Evolutionary conservation across 2,888 invertebrate species (phyloP), one percentile per base, ranked within the genome.

Genomic region (Caenorhabditis macrosperma): DNA sequence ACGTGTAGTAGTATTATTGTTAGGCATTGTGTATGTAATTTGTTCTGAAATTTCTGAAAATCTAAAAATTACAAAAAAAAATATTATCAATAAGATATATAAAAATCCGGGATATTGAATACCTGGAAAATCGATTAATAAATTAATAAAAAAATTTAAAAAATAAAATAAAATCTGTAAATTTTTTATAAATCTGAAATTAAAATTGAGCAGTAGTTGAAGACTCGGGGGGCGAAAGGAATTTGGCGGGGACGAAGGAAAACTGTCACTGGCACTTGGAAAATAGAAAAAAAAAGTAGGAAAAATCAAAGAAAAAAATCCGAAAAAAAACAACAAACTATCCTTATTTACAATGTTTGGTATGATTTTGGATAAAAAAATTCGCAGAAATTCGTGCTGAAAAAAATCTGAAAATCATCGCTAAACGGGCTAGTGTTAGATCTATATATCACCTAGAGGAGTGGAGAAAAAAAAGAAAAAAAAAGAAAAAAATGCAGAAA

Each of bases 91-190:
- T 17, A 46, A 44, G 35, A 12, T 20, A 1, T n/a, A n/a, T n/a
- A n/a, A n/a, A n/a, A n/a, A n/a, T n/a, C n/a, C n/a, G n/a, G n/a
- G n/a, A n/a, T n/a, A 26, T 54, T 5, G 38, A 44, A 52, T 28
- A 26, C 17, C 64, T 61, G 24, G 52, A 63, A 52, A 74, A 54
- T 67, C 67, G 75, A 67, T 60, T 67, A 76, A 61, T 55, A 52
- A 74, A 54, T n/a, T 26, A 20, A 24, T 7, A 33, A 33, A 33
- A 33, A 33, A 33, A 5, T 10, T 5, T 7, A 10, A 33, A 38
- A 38, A 38, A 38, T 6, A 12, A 10, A 38, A 38, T 15, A 38
- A 38, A 12, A 38, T 3, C 12, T 10, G 38, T 10, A 12, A 38
- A 10, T 38, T 38, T 38, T n/a, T n/a, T n/a, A n/a, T n/a, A n/a